Conservation (phyloP, 2,888 invertebrate species). For the Mesopsocus fuscifrons region DNA sequence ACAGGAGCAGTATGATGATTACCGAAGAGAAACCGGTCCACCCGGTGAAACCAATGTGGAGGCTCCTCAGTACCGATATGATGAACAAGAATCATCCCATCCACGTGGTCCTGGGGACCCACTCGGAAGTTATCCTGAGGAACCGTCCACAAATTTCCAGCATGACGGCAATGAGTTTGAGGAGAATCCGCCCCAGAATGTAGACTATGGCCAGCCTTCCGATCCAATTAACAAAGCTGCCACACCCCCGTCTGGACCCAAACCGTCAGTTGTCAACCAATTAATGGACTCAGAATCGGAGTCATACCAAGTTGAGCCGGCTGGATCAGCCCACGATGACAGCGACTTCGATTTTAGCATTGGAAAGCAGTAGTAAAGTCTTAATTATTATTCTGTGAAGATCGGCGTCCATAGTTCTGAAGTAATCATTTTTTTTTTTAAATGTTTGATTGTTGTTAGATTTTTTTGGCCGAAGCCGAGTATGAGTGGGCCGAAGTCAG, state of each 20-base stretch:
- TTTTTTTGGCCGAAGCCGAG: too few species aligned
- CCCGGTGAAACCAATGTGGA: too few species aligned
- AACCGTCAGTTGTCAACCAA: conserved; percentile 1
- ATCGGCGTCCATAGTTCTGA: neutral
- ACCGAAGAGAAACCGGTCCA: neutral
- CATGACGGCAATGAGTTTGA: neutral
- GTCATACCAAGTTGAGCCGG: conserved; percentile 4
- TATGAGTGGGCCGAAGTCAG: too few species aligned
- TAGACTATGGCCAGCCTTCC: neutral
- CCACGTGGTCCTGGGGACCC: too few species aligned
- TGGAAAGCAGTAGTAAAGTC: neutral
- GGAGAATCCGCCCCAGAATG: neutral
- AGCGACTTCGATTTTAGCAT: conserved; percentile 8
- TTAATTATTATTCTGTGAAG: neutral
- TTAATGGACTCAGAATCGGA: conserved; percentile 5
- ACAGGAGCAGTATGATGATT: neutral
- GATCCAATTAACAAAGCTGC: neutral
- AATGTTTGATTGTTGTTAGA: too few species aligned
- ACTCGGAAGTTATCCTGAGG: conserved; percentile 5
- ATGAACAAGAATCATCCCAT: too few species aligned
- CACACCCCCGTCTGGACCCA: neutral
- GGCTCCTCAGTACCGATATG: too few species aligned
- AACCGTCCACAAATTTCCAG: too few species aligned
- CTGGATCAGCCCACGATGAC: neutral
- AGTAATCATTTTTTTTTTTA: too few species aligned